Conservation (phyloP, 2,797 vertebrate species). For the Martes flavigula region DNA sequence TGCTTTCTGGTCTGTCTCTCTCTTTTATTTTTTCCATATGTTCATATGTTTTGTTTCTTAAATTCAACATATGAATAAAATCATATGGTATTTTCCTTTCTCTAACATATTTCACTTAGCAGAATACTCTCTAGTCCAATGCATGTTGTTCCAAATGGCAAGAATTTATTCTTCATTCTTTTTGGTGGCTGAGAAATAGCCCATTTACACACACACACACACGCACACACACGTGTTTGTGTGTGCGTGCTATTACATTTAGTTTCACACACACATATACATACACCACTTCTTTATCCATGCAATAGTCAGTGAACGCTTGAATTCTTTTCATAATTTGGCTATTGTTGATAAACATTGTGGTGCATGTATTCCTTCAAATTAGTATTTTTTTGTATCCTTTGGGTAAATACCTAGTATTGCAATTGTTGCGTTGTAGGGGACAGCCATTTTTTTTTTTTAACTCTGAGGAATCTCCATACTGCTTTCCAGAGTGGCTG, state of each 20-base stretch:
- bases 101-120: neutral
- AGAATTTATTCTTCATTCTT: neutral
- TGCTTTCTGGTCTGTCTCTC: neutral
- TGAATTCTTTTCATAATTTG: neutral
- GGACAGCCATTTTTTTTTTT: neutral
- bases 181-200: neutral
- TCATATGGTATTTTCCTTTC: too few relatives aligned
- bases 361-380: neutral
- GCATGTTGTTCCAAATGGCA: neutral
- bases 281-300: neutral
- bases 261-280: neutral
- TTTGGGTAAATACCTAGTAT: neutral
- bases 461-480: neutral
- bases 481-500: neutral
- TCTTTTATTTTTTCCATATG: neutral
- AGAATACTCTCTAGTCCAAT: neutral
- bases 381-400: neutral
- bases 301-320: neutral
- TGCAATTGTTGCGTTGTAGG: neutral
- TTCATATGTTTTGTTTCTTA: neutral
- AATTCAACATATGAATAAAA: neutral
- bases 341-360: neutral
- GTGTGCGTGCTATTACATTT: too few relatives aligned
- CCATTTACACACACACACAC: too few relatives aligned
- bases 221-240: too few relatives aligned